Evolutionary conservation across 1,140 invertebrate genomes (phyloP), one percentile per base, ranked within the genome.

Genomic region (Euglossa dilemma): DNA sequence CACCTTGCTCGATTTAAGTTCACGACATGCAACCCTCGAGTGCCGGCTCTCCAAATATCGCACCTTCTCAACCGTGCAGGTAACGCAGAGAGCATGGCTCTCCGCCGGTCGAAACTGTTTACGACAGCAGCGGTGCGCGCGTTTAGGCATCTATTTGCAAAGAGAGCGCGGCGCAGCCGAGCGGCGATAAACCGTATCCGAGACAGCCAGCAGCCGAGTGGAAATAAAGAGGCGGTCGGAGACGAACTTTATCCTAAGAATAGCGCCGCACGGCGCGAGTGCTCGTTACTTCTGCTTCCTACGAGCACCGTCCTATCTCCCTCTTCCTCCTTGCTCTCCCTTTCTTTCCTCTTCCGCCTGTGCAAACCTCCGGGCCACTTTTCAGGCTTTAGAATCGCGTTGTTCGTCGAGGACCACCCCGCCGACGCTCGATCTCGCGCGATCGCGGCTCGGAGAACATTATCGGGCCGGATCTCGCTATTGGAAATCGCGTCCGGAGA

Each of bases 171-270:
- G 61, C 54, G 28, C 64, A 71, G 36, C 63, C 28, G 28, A 25
- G 54, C 70, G 47, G 69, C 71, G 71, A 74, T 80, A 84, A 80
- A 84, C 83, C 70, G 50, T 72, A 84, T 70, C 61, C 70, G 47
- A 47, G 83, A 73, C 70, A 81, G 36, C 50, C 64, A 20, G 63
- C 78, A 80, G 56, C 78, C 64, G 50, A 74, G 63, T 61, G 63
- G 83, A 84, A 84, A 75, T 84, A 84, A 84, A 84, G 83, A 70
- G 83, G 36, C 81, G 52, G 81, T 79, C 52, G 76, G 75, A 50
- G 67, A 69, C 57, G 67, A 76, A 72, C 81, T 80, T 84, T 74
- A 80, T 80, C 45, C 83, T 43, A 80, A 74, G 70, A 84, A 73
- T 61, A 74, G 70, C 43, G 43, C n/a, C n/a, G 23, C 66, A 45